phyloP scores from a whole-genome alignment of 2,797 vertebrate species.

The Vultur gryphus region DNA sequence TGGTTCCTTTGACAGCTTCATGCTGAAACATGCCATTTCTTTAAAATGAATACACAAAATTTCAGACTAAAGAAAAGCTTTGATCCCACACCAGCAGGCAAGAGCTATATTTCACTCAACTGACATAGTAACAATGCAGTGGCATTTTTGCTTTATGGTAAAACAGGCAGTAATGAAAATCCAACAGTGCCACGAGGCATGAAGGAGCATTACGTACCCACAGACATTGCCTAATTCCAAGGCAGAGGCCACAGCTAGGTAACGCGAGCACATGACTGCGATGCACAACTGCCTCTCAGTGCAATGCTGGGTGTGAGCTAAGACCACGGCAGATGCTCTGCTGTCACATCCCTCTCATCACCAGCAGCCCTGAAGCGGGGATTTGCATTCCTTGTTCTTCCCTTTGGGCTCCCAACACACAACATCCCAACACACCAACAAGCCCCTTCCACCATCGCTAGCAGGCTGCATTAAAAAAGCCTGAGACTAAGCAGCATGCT shows the following conservation, averaged over 20 bases:
- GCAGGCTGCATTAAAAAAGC: neutral
- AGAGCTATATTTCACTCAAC: neutral
- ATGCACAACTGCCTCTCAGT: neutral
- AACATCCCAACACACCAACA: neutral
- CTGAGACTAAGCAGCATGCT: neutral
- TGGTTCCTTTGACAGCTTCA: neutral
- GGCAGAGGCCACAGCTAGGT: conserved; percentile 1
- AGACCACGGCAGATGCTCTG: neutral
- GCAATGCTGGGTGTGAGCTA: neutral
- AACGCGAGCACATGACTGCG: neutral
- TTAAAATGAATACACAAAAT: neutral
- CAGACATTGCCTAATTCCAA: neutral
- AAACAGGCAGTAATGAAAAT: neutral
- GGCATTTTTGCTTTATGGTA: neutral
- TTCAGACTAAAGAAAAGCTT: neutral
- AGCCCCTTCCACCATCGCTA: neutral
- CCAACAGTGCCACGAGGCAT: neutral
- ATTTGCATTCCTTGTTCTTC: neutral
- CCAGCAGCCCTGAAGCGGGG: neutral
- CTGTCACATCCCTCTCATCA: neutral
- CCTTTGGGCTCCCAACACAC: neutral
- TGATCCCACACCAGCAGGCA: neutral
- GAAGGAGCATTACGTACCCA: neutral
- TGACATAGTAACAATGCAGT: neutral
- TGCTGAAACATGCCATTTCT: neutral